A percentile compares a stretch with the other conserved stretches of the same genome.
Conservation (phyloP, 2,113 vertebrate genomes). For the Notiomystis cincta region DNA sequence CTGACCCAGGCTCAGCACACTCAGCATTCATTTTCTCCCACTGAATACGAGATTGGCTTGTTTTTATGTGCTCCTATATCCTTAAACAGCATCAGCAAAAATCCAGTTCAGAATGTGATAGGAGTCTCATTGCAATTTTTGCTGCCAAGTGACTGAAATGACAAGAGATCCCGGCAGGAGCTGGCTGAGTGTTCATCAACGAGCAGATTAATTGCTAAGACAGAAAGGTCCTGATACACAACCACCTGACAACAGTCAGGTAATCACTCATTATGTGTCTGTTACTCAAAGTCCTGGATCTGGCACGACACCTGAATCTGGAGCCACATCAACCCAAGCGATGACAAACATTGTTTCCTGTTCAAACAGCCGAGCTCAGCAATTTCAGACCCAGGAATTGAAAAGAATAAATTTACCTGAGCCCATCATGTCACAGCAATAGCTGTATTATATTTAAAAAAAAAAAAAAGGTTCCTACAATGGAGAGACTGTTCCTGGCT, state of each 20-base stretch:
- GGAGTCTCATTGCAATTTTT: not conserved
- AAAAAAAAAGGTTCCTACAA: not conserved
- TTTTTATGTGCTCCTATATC: not conserved
- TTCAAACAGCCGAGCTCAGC: not conserved
- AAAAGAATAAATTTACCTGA: not conserved
- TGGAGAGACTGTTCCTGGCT: not conserved
- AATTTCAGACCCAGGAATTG: not conserved
- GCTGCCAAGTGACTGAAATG: not conserved
- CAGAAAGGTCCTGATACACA: conserved; percentile 18
- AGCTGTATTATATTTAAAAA: not conserved
- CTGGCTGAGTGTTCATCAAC: not conserved
- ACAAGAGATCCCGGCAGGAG: not conserved
- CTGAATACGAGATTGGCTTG: not conserved
- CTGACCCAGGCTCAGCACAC: not conserved
- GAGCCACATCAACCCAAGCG: not conserved
- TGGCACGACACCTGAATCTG: not conserved
- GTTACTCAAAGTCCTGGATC: not conserved
- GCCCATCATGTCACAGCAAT: not conserved
- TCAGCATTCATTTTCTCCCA: not conserved
- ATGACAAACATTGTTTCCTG: not conserved
- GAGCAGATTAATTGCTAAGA: not conserved
- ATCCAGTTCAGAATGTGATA: not conserved
- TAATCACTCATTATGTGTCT: not conserved
- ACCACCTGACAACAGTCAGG: not conserved
- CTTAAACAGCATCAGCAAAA: not conserved